Evolutionary conservation across 2,888 invertebrate genomes (phyloP).

Genomic region (Apamea epomidion): DNA sequence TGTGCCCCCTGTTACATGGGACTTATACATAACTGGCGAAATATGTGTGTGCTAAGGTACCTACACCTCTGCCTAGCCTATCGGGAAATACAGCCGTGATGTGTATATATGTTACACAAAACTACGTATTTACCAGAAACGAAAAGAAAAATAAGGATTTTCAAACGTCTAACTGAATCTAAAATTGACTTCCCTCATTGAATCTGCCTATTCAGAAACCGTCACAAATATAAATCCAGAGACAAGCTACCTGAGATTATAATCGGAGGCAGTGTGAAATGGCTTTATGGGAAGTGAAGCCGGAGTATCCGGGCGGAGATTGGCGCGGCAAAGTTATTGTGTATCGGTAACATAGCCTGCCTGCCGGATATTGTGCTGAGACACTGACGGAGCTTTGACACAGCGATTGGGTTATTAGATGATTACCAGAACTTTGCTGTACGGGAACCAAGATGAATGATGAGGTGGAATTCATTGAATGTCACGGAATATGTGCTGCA

Average conservation of each 20-base stretch:
- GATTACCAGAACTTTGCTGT: slow-evolving; percentile 45
- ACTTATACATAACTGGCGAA: neutral
- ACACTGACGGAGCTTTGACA: slow-evolving; percentile 63
- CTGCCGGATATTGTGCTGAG: slow-evolving; percentile 67
- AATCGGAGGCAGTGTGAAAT: slow-evolving; percentile 58
- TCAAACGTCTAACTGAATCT: neutral
- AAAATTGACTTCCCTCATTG: neutral
- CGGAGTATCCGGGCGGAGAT: slow-evolving; percentile 72
- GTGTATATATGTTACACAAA: neutral
- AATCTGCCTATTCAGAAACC: slow-evolving; percentile 18
- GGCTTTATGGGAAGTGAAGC: slow-evolving; percentile 54
- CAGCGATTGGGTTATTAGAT: slow-evolving; percentile 64
- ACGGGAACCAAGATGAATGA: slow-evolving; percentile 8
- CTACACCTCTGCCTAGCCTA: neutral
- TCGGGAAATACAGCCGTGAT: too few species aligned
- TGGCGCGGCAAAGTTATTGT: slow-evolving; percentile 70
- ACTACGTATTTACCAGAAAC: neutral
- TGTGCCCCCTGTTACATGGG: too few species aligned
- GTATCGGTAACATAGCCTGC: slow-evolving; percentile 64
- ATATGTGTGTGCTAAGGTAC: neutral
- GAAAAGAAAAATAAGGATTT: neutral
- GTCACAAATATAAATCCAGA: slow-evolving; percentile 36
- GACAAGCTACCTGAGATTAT: slow-evolving; percentile 60
- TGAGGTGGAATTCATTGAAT: slow-evolving; percentile 18
- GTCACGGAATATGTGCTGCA: neutral